phyloP scores from a whole-genome alignment of 1,140 invertebrate genomes.

The Drosophila neocordata region DNA sequence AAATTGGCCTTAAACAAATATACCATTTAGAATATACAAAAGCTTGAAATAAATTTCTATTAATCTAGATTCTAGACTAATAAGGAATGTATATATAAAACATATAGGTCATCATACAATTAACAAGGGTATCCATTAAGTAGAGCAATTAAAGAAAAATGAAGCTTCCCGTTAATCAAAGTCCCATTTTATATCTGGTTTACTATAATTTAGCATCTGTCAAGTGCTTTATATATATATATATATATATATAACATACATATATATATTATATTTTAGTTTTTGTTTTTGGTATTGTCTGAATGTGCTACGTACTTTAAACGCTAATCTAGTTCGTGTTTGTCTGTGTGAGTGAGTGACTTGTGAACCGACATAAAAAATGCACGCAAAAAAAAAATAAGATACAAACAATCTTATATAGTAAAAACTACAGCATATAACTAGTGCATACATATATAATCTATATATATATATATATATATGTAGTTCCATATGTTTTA shows the following conservation, averaged over 20 bases:
- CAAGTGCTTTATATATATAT: slow-evolving; percentile 33
- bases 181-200: neutral
- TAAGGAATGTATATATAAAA: neutral
- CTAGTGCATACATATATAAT: slow-evolving; percentile 41
- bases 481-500: slow-evolving; percentile 39
- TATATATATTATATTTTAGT: slow-evolving; percentile 24
- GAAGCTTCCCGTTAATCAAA: neutral
- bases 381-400: slow-evolving; percentile 5
- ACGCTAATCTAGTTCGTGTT: slow-evolving; percentile 64
- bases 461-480: slow-evolving; percentile 24
- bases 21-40: too few relatives aligned
- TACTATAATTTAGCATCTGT: slow-evolving; percentile 43
- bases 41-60: too few relatives aligned
- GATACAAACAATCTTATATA: slow-evolving; percentile 22
- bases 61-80: neutral
- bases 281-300: slow-evolving; percentile 64
- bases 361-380: slow-evolving; percentile 33
- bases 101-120: too few relatives aligned
- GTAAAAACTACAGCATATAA: slow-evolving; percentile 64
- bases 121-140: neutral
- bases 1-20: too few relatives aligned
- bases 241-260: slow-evolving; percentile 28
- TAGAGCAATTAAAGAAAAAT: neutral
- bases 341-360: slow-evolving; percentile 23
- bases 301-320: slow-evolving; percentile 77